Evolutionary conservation across 2,888 invertebrate genomes (phyloP).

Genomic region (Neoaliturus tenellus): DNA sequence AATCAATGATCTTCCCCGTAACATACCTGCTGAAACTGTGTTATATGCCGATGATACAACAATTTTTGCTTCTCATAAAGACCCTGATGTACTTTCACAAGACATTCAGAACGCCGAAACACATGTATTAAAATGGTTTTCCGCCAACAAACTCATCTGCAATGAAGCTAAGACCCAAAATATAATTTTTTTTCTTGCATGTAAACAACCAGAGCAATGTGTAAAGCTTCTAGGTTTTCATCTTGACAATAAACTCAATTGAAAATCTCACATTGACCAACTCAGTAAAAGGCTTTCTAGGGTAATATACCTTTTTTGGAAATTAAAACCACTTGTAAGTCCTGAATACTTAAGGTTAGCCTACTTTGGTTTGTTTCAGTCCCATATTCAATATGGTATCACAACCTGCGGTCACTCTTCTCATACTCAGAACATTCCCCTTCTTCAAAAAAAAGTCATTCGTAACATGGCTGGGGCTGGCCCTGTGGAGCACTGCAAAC

Average conservation of each 20-base stretch:
- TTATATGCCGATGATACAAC: slow-evolving; percentile 19
- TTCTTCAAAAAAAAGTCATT: neutral
- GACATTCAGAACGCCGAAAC: neutral
- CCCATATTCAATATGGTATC: slow-evolving; percentile 1
- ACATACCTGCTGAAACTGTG: neutral
- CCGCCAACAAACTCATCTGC: neutral
- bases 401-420: neutral
- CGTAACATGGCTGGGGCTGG: neutral
- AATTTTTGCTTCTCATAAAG: neutral
- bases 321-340: neutral
- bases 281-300: neutral
- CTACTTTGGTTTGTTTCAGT: slow-evolving; percentile 4
- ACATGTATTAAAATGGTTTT: neutral
- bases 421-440: neutral
- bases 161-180: slow-evolving; percentile 6
- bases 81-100: neutral
- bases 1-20: neutral
- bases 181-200: neutral
- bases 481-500: slow-evolving; percentile 20
- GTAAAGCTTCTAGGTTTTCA: neutral
- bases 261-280: neutral
- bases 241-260: neutral
- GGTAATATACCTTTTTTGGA: neutral
- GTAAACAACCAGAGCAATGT: neutral
- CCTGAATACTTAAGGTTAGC: neutral